phyloP scores from a whole-genome alignment of 2,113 vertebrate genomes.

The Sylvia atricapilla region DNA sequence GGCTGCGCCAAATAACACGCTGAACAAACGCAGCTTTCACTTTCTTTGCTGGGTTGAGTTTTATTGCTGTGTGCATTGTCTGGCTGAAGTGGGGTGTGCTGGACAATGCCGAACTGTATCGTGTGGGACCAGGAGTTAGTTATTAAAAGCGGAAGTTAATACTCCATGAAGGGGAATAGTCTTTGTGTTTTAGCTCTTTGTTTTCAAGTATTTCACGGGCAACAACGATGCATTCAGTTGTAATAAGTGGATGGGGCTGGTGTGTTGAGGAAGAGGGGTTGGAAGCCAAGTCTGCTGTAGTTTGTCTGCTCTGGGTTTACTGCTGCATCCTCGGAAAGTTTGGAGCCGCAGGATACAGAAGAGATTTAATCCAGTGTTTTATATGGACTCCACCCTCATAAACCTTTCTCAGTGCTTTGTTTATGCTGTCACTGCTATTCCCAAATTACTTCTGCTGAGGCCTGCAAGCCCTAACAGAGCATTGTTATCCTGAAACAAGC shows the following conservation, averaged over 20 bases:
- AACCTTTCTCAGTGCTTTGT: slow-evolving; percentile 27
- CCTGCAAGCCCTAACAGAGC: slow-evolving; percentile 32
- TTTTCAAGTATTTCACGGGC: neutral
- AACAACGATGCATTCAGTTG: slow-evolving; percentile 45
- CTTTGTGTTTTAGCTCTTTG: slow-evolving; percentile 31
- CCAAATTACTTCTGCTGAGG: neutral
- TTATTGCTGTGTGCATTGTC: slow-evolving; percentile 56
- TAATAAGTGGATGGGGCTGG: slow-evolving; percentile 32
- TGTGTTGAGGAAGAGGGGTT: neutral
- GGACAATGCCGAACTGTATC: slow-evolving; percentile 6
- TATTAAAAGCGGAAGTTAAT: slow-evolving; percentile 42
- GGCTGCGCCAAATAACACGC: slow-evolving; percentile 53
- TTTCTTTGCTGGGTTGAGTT: slow-evolving; percentile 59
- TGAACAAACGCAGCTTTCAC: slow-evolving; percentile 66
- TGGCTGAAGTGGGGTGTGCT: slow-evolving; percentile 29
- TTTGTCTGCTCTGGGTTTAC: neutral
- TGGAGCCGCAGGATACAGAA: slow-evolving; percentile 32
- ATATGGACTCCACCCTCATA: slow-evolving; percentile 28
- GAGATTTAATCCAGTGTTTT: slow-evolving; percentile 2
- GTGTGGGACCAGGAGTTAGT: neutral
- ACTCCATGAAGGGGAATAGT: neutral
- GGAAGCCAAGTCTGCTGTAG: neutral
- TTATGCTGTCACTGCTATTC: neutral
- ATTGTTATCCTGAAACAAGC: slow-evolving; percentile 33
- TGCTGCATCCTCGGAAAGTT: slow-evolving; percentile 18